Conservation (phyloP, 2,888 invertebrate genomes). For the Trileptium ribeirensis region DNA sequence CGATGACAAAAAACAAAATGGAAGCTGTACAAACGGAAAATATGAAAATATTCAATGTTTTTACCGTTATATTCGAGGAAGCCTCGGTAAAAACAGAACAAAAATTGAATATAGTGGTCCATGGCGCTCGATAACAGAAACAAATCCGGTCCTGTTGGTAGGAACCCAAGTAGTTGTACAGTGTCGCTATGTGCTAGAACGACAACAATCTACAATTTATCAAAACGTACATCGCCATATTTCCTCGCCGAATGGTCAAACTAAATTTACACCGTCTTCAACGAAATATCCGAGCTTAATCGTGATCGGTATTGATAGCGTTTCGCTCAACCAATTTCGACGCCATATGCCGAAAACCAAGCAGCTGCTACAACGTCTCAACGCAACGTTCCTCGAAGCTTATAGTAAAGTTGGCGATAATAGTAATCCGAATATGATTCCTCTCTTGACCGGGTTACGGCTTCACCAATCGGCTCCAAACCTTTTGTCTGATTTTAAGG, state of each 20-base stretch:
- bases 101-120: not conserved
- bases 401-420: slow-evolving; percentile 4
- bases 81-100: not conserved
- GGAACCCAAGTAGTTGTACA: not conserved
- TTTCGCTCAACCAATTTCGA: slow-evolving; percentile 22
- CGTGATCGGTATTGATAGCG: slow-evolving; percentile 15
- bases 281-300: slow-evolving; percentile 8
- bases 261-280: not conserved
- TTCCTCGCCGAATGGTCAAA: not conserved
- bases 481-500: not conserved
- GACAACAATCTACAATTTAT: no score
- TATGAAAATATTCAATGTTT: not conserved
- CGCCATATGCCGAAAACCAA: slow-evolving; percentile 16
- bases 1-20: not conserved
- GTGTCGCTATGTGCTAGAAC: not conserved
- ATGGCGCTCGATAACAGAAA: not conserved
- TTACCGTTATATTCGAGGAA: not conserved
- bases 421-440: not conserved
- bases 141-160: not conserved
- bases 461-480: not conserved
- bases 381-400: not conserved
- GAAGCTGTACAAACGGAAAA: not conserved
- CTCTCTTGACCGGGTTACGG: not conserved
- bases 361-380: not conserved
- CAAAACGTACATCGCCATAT: not conserved